Base-by-base conservation (phyloP, 1,140 invertebrate genomes). In the Pomacea maculata region DNA sequence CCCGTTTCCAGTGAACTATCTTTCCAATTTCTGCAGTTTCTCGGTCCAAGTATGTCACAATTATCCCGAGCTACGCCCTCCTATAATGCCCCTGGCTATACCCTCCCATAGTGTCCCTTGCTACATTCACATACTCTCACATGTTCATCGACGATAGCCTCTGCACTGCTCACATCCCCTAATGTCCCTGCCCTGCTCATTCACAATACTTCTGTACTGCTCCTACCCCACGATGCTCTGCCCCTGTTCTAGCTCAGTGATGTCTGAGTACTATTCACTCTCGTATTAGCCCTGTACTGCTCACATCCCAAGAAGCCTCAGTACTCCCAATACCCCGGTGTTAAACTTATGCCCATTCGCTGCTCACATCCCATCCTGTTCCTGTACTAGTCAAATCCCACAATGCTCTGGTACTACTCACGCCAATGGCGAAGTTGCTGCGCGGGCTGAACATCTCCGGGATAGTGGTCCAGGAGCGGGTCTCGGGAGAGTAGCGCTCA, bases 351-450 rank as follows among this genome's bases (percentile, higher is more conserved):
- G 34, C 34, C 34, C 34, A 45, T 45, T 2, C 34, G 6, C 34
- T 45, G 34, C 34, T 45, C 34, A 45, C 34, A 45, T 45, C 34
- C 34, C 34, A 45, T 45, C 34, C 2, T 45, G 3, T 45, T 45
- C 34, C 34, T 45, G 34, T 45, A 45, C 34, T 45, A 45, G 34
- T 45, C 6, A 45, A 45, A 45, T 45, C 34, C 1, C 34, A 45
- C 34, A 45, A 45, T 45, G 0, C 34, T 4, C 29, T 57, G 8
- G 45, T 67, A 57, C 19, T 21, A 68, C 86, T 83, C 78, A 95
- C 93, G 84, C 93, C 93, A 61, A 94, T 94, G n/a, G 95, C 95
- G 87, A 96, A 96, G 88, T 96, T 96, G 88, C 95, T 96, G 64
- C 96, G 92, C 1, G 95, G 94, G 85, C 94, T 94, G 89, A 95